phyloP scores from a whole-genome alignment of 2,888 invertebrate genomes.

The Stenodema calcarata region DNA sequence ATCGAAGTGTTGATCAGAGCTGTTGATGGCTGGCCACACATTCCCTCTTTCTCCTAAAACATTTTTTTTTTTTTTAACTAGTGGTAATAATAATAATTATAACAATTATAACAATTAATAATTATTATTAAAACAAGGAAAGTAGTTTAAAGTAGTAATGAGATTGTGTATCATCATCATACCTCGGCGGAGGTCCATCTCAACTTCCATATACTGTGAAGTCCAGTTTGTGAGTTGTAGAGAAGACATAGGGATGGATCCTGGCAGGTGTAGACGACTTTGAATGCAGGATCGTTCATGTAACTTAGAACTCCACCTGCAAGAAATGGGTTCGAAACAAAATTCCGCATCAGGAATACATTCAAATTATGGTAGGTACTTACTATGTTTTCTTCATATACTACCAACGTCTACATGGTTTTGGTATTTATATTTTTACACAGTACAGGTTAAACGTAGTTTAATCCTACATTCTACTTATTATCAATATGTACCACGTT shows the following conservation, averaged over 20 bases:
- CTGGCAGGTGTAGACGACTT: constrained; percentile 78
- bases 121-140: no score
- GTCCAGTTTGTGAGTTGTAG: constrained; percentile 77
- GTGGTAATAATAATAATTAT: no score
- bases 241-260: constrained; percentile 82
- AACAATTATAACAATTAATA: no score
- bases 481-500: constrained; percentile 63
- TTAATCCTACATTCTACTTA: no score
- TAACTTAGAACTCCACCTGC: constrained; percentile 61
- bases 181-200: constrained; percentile 79
- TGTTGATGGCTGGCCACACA: constrained; percentile 56
- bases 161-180: constrained; percentile 57
- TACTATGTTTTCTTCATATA: no score
- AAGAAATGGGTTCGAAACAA: constrained; percentile 28
- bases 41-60: constrained; percentile 57
- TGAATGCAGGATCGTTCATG: constrained; percentile 66
- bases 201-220: constrained; percentile 83
- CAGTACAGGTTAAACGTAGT: no score
- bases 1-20: constrained; percentile 40
- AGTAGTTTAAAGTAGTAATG: no score
- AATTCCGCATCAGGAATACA: no score
- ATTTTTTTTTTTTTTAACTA: no score
- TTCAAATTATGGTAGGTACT: no score
- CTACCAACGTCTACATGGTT: no score
- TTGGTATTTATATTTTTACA: no score